Evolutionary conservation across 1,140 invertebrate genomes (phyloP).

Genomic region (Pentalonia nigronervosa): DNA sequence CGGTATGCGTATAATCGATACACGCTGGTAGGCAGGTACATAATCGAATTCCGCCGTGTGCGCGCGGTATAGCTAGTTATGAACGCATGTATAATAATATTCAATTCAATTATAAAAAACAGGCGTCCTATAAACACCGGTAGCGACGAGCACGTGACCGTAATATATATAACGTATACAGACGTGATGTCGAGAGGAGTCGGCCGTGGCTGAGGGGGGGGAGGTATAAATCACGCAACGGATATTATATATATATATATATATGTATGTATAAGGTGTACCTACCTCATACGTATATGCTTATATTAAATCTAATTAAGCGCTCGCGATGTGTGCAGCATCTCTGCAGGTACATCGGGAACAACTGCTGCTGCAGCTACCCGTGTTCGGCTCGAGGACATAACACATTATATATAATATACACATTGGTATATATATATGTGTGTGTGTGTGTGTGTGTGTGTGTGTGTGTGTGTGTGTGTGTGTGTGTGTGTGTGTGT

Average conservation of each 20-base stretch:
- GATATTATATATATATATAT: background rate
- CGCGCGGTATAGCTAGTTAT: background rate
- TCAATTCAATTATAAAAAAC: background rate
- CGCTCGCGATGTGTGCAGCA: no score
- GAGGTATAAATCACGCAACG: constrained; percentile 48
- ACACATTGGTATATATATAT: background rate
- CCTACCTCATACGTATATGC: background rate
- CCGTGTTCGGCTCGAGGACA: constrained; percentile 52
- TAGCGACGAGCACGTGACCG: constrained; percentile 31
- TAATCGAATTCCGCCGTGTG: background rate
- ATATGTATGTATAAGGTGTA: background rate
- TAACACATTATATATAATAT: background rate
- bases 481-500: no score
- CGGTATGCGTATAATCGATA: background rate
- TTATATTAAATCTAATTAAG: constrained; percentile 50
- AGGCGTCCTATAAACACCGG: constrained; percentile 25
- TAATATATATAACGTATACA: background rate
- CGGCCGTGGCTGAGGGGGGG: background rate
- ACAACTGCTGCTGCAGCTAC: constrained; percentile 11
- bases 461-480: no score
- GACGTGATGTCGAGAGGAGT: background rate
- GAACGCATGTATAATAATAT: background rate
- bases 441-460: no score
- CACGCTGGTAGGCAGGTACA: background rate
- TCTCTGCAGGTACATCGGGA: background rate